Percentiles rank a stretch among this genome's conserved stretches.
These are phyloP conservation scores for Autographa pulchrina DNA, from an alignment of 2,888 invertebrate species.

Conservation along the genomic window DNA sequence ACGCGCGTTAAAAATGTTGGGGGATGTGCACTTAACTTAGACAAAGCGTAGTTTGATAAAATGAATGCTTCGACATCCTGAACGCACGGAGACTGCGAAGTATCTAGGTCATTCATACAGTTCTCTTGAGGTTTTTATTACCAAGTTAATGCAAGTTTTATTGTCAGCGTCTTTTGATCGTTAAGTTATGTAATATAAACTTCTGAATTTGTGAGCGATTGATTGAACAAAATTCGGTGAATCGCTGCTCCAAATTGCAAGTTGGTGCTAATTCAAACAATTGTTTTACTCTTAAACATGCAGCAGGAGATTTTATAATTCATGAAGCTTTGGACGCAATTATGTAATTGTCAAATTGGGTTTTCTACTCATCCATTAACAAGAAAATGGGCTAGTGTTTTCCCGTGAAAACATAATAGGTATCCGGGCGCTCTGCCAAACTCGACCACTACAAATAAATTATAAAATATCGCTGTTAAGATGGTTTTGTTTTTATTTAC, in stretches of 20 bases:
- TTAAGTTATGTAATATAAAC: constrained; percentile 31
- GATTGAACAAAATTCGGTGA: constrained; percentile 18
- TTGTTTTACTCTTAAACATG: not conserved
- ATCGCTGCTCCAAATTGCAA: not conserved
- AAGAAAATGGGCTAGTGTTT: constrained; percentile 68
- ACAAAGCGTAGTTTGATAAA: constrained; percentile 58
- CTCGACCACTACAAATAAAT: constrained; percentile 71
- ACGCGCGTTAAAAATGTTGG: constrained; percentile 26
- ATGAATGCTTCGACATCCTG: constrained; percentile 65
- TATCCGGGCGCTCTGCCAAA: constrained; percentile 76
- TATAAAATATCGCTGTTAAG: constrained; percentile 66
- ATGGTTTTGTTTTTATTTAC: constrained; percentile 62
- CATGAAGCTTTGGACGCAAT: constrained; percentile 23
- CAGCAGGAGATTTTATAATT: constrained; percentile 8
- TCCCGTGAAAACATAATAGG: constrained; percentile 70
- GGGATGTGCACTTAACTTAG: constrained; percentile 40
- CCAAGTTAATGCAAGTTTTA: constrained; percentile 45
- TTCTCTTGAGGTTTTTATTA: constrained; percentile 43
- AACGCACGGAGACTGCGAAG: constrained; percentile 26
- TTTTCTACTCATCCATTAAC: constrained; percentile 69
- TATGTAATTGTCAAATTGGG: constrained; percentile 42
- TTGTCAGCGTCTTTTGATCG: constrained; percentile 31
- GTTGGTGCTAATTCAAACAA: not conserved
- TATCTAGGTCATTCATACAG: constrained; percentile 59
- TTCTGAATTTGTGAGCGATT: constrained; percentile 27